Base-by-base conservation (phyloP, 2,888 invertebrate species). In the Julus scandinavius region DNA sequence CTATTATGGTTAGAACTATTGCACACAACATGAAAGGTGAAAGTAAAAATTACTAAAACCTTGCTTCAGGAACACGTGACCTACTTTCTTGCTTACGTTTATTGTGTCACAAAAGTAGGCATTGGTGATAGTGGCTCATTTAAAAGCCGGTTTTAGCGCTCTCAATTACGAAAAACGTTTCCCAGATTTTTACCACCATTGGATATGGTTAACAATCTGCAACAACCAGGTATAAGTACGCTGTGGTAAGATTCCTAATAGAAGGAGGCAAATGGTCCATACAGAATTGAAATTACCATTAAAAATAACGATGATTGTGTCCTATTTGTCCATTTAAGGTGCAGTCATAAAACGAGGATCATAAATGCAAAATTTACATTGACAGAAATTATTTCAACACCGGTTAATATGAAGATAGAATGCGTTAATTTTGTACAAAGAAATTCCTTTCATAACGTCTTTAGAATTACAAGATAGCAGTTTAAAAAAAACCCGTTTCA, bases 61-160 rank as follows among this genome's bases (percentile, higher is more conserved):
- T 54, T 54, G 54, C 54, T 54, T 7, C 54, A 54, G 54, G 54
- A 54, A 54, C 11, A 54, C 54, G 17, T 29, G 63, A 20, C 20
- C 63, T 63, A n/a, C 17, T 20, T 63, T 63, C 63, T 63, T 29
- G 20, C 63, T 63, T n/a, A 13, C 50, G 2, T 13, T 63, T 41
- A 84, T 38, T 40, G 84, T 84, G 84, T 84, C 84, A 84, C 5
- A 40, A 84, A 84, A 84, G 84, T 84, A 84, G 84, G 40, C 38
- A 84, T 84, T 84, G 40, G 84, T 84, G 45, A 84, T 45, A 84
- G 84, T 84, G 40, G 41, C 40, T 84, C 84, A 38, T 84, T 84
- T 5, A 3, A 50, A 29, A 84, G 84, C 84, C 84, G 84, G 84
- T 84, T 84, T 29, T 84, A 84, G n/a, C 84, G 84, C 11, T 40